Evolutionary conservation across 2,888 invertebrate genomes (phyloP).

Genomic region (Phania funesta): DNA sequence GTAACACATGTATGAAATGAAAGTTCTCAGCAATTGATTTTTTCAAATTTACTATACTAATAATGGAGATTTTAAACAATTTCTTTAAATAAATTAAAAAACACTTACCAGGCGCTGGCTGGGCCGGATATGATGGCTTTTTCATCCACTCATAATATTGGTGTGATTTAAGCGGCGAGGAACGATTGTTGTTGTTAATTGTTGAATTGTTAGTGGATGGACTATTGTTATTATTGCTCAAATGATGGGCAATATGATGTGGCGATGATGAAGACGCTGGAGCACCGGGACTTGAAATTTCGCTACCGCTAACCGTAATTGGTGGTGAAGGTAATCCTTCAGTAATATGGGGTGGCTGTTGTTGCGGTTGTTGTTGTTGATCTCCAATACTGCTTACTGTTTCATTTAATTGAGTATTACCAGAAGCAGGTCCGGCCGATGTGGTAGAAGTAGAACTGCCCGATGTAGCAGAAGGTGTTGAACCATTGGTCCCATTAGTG

Average conservation of each 20-base stretch:
- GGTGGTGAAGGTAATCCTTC: conserved; percentile 83
- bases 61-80: not conserved
- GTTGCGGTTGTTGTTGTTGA: conserved; percentile 69
- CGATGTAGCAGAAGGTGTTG: conserved; percentile 54
- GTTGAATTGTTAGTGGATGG: conserved; percentile 68
- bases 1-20: too few relatives aligned
- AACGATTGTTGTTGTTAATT: conserved; percentile 74
- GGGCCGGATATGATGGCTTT: conserved; percentile 91
- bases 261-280: conserved; percentile 78
- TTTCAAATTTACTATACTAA: not conserved
- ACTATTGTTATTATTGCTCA: conserved; percentile 69
- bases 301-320: conserved; percentile 82
- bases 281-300: conserved; percentile 83
- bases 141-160: conserved; percentile 95
- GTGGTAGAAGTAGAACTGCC: conserved; percentile 59
- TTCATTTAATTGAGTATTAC: conserved; percentile 59
- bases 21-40: too few relatives aligned
- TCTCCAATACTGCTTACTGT: conserved; percentile 58
- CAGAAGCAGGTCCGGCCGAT: conserved; percentile 67
- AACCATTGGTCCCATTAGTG: conserved; percentile 63
- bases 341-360: conserved; percentile 74
- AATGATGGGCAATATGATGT: conserved; percentile 77
- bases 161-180: conserved; percentile 84
- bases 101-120: conserved; percentile 90
- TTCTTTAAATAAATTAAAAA: not conserved